Percentiles rank a stretch among this genome's conserved stretches.
phyloP scores from a whole-genome alignment of 2,797 vertebrate species.

The Masticophis lateralis region DNA sequence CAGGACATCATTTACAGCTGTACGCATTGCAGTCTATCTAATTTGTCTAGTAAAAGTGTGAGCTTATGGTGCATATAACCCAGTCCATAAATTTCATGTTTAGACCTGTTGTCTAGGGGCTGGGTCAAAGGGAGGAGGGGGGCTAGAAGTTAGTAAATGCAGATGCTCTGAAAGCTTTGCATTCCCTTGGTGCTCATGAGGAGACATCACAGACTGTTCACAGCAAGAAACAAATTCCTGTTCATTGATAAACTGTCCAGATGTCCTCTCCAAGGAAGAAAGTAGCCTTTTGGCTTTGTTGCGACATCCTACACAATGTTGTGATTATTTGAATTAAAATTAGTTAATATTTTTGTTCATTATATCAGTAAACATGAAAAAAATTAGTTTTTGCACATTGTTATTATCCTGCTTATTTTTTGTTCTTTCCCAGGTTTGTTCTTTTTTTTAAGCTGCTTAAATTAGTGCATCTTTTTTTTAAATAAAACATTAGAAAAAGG shows the following conservation, averaged over 20 bases:
- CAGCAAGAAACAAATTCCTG: constrained; percentile 80
- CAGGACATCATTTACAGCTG: constrained; percentile 89
- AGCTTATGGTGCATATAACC: constrained; percentile 81
- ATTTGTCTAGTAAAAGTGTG: constrained; percentile 89
- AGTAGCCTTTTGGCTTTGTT: constrained; percentile 67
- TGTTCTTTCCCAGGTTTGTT: constrained; percentile 70
- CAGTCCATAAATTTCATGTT: constrained; percentile 75
- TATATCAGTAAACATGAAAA: constrained; percentile 72
- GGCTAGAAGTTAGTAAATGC: constrained; percentile 63
- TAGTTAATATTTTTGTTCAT: constrained; percentile 67
- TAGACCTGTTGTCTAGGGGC: constrained; percentile 70
- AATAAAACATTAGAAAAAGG: constrained; percentile 42
- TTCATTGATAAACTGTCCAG: constrained; percentile 82
- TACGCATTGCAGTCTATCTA: constrained; percentile 83
- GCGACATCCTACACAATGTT: constrained; percentile 77
- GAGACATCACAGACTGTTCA: constrained; percentile 75
- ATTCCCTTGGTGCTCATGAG: constrained; percentile 67
- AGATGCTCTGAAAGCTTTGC: constrained; percentile 73
- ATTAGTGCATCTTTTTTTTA: constrained; percentile 49
- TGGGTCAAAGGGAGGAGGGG: constrained; percentile 57
- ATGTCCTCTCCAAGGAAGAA: constrained; percentile 83
- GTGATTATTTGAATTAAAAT: constrained; percentile 80
- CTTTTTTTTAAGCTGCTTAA: constrained; percentile 59
- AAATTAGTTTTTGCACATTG: constrained; percentile 69
- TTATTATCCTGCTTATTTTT: constrained; percentile 67